Base-by-base conservation (phyloP, 1,140 invertebrate species). In the Phymastichus coffea region DNA sequence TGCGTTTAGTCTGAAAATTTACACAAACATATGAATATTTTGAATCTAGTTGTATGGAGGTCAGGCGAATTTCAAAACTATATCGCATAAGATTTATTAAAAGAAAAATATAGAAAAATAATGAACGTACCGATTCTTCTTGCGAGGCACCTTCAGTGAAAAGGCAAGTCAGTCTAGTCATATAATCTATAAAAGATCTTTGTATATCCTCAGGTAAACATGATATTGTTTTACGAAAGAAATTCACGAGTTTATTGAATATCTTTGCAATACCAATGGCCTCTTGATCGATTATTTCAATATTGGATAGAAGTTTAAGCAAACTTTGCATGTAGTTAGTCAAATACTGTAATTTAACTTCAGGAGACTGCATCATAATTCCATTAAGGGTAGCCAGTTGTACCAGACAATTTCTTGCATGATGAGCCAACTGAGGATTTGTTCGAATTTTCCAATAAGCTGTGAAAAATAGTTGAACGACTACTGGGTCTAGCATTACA, bases 331-430 rank as follows among this genome's bases (percentile, higher is more conserved):
- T 78, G 70, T 89, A 92, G 66, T 82, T 83, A 44, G 83, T 82
- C 7, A 93, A 76, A 75, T 93, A 94, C 59, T 87, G 80, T n/a
- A 85, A 68, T 62, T 84, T 83, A 2, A 80, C 74, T 65, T 87
- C 84, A 47, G 83, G 81, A 43, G 80, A 80, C 14, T 78, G 75
- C 35, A 92, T 75, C 8, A 92, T 81, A 9, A 78, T 70, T 3
- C 91, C 91, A 80, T 87, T 89, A n/a, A 95, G 75, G 65, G 78
- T 82, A 0, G 88, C 85, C 30, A 95, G 79, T 71, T 95, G 93
- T 10, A 90, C 86, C 20, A 95, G 79, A 78, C 92, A 94, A 55
- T 84, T 88, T 17, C 93, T 73, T 9, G 89, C 87, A 64, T 89
- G 87, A 75, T 90, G 88, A 33, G 87, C 83, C 63, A 94, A 78